These are phyloP conservation scores for Hippocampus abdominalis DNA, from an alignment of 2,113 vertebrate species.

Conservation along the genomic window DNA sequence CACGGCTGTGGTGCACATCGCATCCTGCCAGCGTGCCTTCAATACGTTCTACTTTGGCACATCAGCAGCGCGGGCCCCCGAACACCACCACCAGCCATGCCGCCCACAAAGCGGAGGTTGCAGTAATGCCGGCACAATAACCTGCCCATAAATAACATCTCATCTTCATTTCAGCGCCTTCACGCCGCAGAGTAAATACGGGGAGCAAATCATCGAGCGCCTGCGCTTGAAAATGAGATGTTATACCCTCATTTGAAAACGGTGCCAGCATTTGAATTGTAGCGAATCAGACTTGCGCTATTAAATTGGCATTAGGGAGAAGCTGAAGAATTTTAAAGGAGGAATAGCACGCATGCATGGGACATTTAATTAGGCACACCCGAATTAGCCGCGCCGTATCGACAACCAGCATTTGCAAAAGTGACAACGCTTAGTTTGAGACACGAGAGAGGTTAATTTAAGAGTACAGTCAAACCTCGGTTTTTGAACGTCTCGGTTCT, in stretches of 20 bases:
- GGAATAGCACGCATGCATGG: background rate
- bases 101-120: slow-evolving; percentile 61
- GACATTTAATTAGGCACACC: slow-evolving; percentile 1
- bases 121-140: slow-evolving; percentile 58
- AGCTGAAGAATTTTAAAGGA: background rate
- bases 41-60: slow-evolving; percentile 29
- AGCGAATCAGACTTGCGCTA: background rate
- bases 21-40: slow-evolving; percentile 21
- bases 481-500: no score
- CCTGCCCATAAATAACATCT: slow-evolving; percentile 58
- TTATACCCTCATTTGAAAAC: slow-evolving; percentile 1
- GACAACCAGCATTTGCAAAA: background rate
- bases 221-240: slow-evolving; percentile 2
- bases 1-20: slow-evolving; percentile 8
- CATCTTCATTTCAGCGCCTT: slow-evolving; percentile 42
- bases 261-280: slow-evolving; percentile 1
- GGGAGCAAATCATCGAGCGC: slow-evolving; percentile 2
- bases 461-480: no score
- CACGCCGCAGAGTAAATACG: slow-evolving; percentile 37
- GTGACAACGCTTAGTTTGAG: background rate
- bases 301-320: background rate
- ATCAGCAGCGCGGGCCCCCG: slow-evolving; percentile 34
- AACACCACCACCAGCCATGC: slow-evolving; percentile 42
- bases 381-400: background rate
- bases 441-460: background rate